Evolutionary conservation across 2,888 invertebrate species (phyloP).

Genomic region (Agrypnus murinus): DNA sequence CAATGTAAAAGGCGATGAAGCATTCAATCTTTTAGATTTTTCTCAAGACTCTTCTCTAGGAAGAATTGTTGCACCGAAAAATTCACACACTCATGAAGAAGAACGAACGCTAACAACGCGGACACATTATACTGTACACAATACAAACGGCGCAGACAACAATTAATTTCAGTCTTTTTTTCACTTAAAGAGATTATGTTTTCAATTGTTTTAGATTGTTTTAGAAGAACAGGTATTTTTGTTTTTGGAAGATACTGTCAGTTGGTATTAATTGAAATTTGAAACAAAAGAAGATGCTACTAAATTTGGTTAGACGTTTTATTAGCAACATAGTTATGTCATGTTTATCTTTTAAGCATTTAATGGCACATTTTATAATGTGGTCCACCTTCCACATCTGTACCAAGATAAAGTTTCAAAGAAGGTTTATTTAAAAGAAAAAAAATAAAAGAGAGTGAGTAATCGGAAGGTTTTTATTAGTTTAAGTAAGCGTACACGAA

Average conservation of each 20-base stretch:
- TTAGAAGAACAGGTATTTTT: not conserved
- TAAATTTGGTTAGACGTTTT: not conserved
- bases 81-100: slow-evolving; percentile 9
- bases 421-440: not conserved
- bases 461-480: slow-evolving; percentile 1
- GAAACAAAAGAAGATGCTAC: not conserved
- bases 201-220: too few species aligned
- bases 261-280: not conserved
- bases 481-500: slow-evolving; percentile 30
- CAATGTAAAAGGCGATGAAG: slow-evolving; percentile 4
- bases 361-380: not conserved
- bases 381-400: slow-evolving; percentile 1
- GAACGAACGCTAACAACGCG: not conserved
- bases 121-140: too few species aligned
- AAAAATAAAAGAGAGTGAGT: not conserved
- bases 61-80: slow-evolving; percentile 2
- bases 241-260: slow-evolving; percentile 3
- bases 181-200: not conserved
- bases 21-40: not conserved
- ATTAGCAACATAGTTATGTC: slow-evolving; percentile 6
- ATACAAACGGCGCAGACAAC: slow-evolving; percentile 7
- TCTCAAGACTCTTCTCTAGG: not conserved
- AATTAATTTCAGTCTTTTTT: too few species aligned
- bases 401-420: not conserved
- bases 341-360: slow-evolving; percentile 9